Conservation (phyloP, 2,797 vertebrate genomes). For the Silurus aristotelis region DNA sequence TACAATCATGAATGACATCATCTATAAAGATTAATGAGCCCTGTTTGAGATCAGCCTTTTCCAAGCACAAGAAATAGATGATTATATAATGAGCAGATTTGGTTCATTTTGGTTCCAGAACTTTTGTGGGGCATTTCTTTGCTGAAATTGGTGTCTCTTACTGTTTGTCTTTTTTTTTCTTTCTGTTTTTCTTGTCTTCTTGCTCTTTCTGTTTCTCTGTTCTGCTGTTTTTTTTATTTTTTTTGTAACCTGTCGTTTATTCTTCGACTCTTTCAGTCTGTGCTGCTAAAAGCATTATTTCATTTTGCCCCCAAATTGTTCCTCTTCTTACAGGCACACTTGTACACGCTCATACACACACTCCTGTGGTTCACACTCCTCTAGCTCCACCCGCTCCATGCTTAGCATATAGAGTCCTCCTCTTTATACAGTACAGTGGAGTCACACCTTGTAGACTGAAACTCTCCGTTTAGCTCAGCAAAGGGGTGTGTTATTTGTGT, state of each 20-base stretch:
- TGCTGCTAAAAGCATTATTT: slow-evolving; percentile 57
- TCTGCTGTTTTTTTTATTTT: neutral
- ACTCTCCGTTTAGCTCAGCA: slow-evolving; percentile 63
- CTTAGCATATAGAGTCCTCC: slow-evolving; percentile 64
- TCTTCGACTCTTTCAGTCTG: slow-evolving; percentile 7
- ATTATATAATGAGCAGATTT: neutral
- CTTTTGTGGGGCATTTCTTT: neutral
- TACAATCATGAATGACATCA: neutral
- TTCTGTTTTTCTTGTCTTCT: no score
- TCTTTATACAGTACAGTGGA: slow-evolving; percentile 61
- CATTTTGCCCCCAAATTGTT: slow-evolving; percentile 65
- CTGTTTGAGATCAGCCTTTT: no score
- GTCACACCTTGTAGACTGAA: slow-evolving; percentile 75
- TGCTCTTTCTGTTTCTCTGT: neutral
- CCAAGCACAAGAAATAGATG: no score
- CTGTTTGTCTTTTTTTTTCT: neutral
- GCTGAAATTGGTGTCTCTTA: neutral
- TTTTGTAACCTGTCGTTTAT: neutral
- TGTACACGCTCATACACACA: slow-evolving; percentile 31
- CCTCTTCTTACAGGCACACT: slow-evolving; percentile 55
- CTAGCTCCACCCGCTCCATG: slow-evolving; percentile 49
- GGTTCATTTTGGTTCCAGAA: neutral
- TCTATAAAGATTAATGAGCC: neutral
- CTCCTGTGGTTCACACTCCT: slow-evolving; percentile 43
- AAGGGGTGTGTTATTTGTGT: slow-evolving; percentile 60